Evolutionary conservation across 2,888 invertebrate genomes (phyloP), one percentile per base, ranked within the genome.

Genomic region (Uropetala carovei): DNA sequence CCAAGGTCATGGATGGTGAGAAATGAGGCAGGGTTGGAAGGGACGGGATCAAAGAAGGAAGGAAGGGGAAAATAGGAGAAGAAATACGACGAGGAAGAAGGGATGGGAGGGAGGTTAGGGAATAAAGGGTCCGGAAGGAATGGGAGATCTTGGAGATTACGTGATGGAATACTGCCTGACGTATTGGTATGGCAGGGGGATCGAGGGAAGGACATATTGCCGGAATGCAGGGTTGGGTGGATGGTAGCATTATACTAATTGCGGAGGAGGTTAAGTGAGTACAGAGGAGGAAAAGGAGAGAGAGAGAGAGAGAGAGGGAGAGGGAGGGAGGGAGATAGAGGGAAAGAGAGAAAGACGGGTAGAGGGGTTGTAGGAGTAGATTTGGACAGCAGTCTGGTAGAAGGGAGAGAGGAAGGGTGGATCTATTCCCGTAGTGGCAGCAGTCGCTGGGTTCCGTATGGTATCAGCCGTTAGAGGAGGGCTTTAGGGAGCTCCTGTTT

Each of bases 371-470:
- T 58, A 58, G 18, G 57, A 59, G 68, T n/a, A 75, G 75, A 27
- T 27, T 75, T 75, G 18, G 60, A 60, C 9, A 59, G 43, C 8
- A n/a, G 43, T 86, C 59, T 22, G 57, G 10, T 18, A 8, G 86
- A 16, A 27, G 59, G 57, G 60, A 27, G 59, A 86, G 60, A 30
- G 18, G 85, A 43, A 57, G 83, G 83, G 86, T 30, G 86, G 86
- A 60, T 89, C 89, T 89, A 89, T 89, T 89, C 89, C 89, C 64
- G 89, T 64, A 64, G 89, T 89, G 64, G 89, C 89, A 89, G 89
- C 89, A 16, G 89, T 27, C 68, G 89, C 89, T 64, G 89, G 89
- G 86, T 59, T 86, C 59, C 27, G 86, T 58, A 27, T 58, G 13
- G 30, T 64, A 89, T 89, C 58, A 43, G 89, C 43, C 64, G 89